These are phyloP conservation scores for Drosophila paucipuncta DNA, from an alignment of 2,888 invertebrate species.

Conservation along the genomic window DNA sequence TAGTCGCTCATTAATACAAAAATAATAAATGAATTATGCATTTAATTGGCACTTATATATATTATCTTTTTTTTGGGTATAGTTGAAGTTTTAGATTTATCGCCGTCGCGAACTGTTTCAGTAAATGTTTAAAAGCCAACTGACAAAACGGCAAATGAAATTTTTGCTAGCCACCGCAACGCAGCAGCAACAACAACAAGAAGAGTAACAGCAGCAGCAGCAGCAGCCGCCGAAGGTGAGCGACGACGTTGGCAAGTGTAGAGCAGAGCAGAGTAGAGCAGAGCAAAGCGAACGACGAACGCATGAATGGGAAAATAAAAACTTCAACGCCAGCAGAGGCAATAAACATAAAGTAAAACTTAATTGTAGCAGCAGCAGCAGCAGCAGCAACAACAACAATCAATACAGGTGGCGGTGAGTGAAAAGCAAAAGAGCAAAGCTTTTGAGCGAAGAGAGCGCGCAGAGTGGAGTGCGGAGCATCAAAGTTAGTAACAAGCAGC, in stretches of 20 bases:
- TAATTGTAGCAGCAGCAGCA: constrained; percentile 68
- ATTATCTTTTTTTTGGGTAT: constrained; percentile 8
- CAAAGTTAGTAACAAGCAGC: constrained; percentile 31
- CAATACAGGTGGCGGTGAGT: constrained; percentile 45
- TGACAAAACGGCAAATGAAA: constrained; percentile 76
- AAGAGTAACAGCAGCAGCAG: constrained; percentile 9
- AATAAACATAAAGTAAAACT: constrained; percentile 74
- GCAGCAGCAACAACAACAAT: constrained; percentile 31
- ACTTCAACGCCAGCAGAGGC: constrained; percentile 54
- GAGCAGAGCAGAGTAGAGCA: constrained; percentile 48
- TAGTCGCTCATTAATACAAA: constrained; percentile 32
- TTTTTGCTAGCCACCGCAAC: constrained; percentile 57
- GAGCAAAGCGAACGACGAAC: constrained; percentile 57
- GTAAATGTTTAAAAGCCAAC: constrained; percentile 84
- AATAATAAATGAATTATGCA: constrained; percentile 40
- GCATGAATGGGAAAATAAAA: constrained; percentile 59
- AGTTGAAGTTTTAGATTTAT: constrained; percentile 40
- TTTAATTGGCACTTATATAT: constrained; percentile 22
- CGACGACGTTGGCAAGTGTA: constrained; percentile 62
- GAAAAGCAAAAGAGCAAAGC: constrained; percentile 53
- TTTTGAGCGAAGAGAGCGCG: constrained; percentile 51
- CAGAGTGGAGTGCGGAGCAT: constrained; percentile 18
- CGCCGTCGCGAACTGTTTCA: constrained; percentile 81
- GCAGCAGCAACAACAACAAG: constrained; percentile 26
- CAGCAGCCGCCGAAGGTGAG: constrained; percentile 63